Base-by-base conservation (phyloP, 2,797 vertebrate genomes). In the Pseudotriccus pelzelni region DNA sequence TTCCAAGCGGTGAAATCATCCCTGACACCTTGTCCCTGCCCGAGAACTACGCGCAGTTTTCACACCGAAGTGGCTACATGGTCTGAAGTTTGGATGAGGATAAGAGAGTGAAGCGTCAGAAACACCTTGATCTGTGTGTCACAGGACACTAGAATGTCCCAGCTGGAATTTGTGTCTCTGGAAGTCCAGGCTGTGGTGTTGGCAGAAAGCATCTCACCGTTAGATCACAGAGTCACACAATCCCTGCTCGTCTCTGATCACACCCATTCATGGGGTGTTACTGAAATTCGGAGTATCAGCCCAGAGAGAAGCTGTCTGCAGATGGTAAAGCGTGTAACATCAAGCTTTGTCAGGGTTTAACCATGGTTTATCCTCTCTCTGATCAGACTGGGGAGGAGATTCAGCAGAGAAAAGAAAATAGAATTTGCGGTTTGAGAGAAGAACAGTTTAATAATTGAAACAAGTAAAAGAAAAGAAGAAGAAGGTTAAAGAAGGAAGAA, bases 331-430 rank as follows among this genome's bases (percentile, higher is more conserved):
- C 4, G 10, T 3, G 12, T 8, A 52, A 79, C 13, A 66, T 7
- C 22, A 23, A 41, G 39, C 46, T 70, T 50, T 46, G 13, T 46
- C 21, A n/a, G 39, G 14, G 25, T 72, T 72, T 39, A 46, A 39
- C 4, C 14, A 22, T 41, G 37, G 27, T 41, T 62, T 30, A 22
- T 41, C 22, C 10, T 3, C 34, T 14, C 19, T 47, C 10, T 0
- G 0, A 3, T 28, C 10, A 2, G 6, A 1, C 27, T 3, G 16
- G 14, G 9, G 20, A 69, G 8, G 15, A 53, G 1, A 72, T 7
- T 2, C 49, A 28, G 22, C 34, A n/a, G 66, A 47, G 22, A 32
- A 64, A 27, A 58, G 6, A 39, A 46, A 11, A 19, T 12, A 34
- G 20, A 34, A 46, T 1, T 46, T 0, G 6, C 11, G 7, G 3